Conservation (phyloP, 2,888 invertebrate species). For the Eugnorisma glareosa region DNA sequence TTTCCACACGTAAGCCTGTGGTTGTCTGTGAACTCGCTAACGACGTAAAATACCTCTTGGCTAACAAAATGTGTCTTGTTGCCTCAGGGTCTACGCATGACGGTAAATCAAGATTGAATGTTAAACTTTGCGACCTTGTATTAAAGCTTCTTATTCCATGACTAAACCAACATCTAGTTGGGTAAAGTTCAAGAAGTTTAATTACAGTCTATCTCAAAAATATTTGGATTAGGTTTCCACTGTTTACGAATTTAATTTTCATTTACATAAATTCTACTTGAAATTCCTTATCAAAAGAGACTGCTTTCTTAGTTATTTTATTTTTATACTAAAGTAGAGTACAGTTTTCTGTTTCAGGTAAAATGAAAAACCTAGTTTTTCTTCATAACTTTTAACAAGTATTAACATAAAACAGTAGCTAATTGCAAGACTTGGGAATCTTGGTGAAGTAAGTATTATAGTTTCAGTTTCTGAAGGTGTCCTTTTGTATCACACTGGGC, state of each 20-base stretch:
- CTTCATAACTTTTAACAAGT: constrained; percentile 51
- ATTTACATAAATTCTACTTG: not conserved
- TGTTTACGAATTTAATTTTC: constrained; percentile 20
- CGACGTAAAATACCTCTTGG: constrained; percentile 77
- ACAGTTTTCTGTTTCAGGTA: constrained; percentile 36
- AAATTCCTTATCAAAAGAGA: constrained; percentile 1
- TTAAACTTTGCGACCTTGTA: constrained; percentile 28
- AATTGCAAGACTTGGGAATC: constrained; percentile 49
- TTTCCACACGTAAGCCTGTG: constrained; percentile 82
- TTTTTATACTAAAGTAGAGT: constrained; percentile 5
- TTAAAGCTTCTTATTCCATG: constrained; percentile 42
- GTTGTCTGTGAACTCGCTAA: constrained; percentile 79
- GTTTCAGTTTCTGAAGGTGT: constrained; percentile 41
- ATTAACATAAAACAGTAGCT: constrained; percentile 57
- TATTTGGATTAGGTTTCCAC: constrained; percentile 28
- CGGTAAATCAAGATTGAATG: constrained; percentile 32
- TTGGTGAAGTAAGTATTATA: constrained; percentile 47
- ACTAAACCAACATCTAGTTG: not conserved
- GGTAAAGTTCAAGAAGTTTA: constrained; percentile 37
- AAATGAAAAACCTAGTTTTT: constrained; percentile 49
- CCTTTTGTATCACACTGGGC: constrained; percentile 30
- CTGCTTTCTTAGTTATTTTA: not conserved
- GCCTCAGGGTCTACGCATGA: constrained; percentile 54
- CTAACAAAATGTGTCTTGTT: constrained; percentile 71
- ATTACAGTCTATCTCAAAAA: constrained; percentile 44